Evolutionary conservation across 2,888 invertebrate species (phyloP), one percentile per base, ranked within the genome.

Genomic region (Oscheius onirici): DNA sequence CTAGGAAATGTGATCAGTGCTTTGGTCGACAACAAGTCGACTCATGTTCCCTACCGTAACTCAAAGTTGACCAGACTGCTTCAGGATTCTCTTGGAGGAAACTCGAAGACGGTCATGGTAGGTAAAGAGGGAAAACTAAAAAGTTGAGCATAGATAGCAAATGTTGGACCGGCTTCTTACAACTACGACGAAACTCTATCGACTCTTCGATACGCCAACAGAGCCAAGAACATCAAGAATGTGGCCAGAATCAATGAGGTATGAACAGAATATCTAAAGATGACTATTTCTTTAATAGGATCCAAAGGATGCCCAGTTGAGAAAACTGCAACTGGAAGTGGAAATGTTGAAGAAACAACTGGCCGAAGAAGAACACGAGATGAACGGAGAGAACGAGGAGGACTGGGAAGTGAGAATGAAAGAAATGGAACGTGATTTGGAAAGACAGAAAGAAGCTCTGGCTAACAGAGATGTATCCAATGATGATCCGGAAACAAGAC

Each of bases 1-100:
- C 90, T 99, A 66, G 97, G 97, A 28, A 97, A 97, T 89, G 99
- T 99, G 3, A 99, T 99, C 82, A 97, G 97, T 10, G 95, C 97
- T 1, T 90, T 99, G 77, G 97, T 97, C 2, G 97, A 99, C 89
- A 95, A 96, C 54, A 97, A 97, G 89, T 94, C 94, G 80, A 94
- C 94, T 0, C 97, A 99, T 89, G 94, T 99, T 84, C 99, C 99
- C 0, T 99, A 99, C 89, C 69, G 99, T 83, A 99, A 99, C 90
- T 97, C 97, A 0, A 99, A 99, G 89, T 90, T 99, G 41, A 99
- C 99, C 0, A 90, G 96, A 8, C 89, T 96, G 44, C 90, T 99
- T 73, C 97, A 97, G 90, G 97, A 99, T 89, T 97, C 97, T 0
- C 90, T 99, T 0, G 90, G 90, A 15, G 87, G 87, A 10, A 87